These are phyloP conservation scores for Drosophila algonquin DNA, from an alignment of 2,888 invertebrate species.

Conservation along the genomic window DNA sequence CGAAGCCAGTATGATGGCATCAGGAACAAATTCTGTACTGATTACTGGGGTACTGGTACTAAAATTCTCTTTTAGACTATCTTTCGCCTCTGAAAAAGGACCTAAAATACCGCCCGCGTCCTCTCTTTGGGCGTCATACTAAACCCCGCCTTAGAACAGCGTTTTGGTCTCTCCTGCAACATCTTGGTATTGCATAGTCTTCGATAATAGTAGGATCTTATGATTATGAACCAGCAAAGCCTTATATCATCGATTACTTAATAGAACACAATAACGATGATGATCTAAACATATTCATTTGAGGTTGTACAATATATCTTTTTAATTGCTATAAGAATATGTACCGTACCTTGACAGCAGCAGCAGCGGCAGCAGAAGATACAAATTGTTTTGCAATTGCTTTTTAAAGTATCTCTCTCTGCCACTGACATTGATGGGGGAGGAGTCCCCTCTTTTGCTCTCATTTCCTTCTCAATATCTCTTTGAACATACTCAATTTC, in stretches of 20 bases:
- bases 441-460: not conserved
- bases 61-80: too few species aligned
- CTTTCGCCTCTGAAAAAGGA: too few species aligned
- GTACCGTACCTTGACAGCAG: not conserved
- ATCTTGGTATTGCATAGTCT: too few species aligned
- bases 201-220: too few species aligned
- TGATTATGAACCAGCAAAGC: too few species aligned
- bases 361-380: not conserved
- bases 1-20: too few species aligned
- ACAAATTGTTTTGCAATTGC: not conserved
- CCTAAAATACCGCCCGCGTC: too few species aligned
- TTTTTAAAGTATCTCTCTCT: not conserved
- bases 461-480: not conserved
- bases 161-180: too few species aligned
- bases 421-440: not conserved
- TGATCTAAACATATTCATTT: not conserved
- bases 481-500: not conserved
- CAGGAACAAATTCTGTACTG: too few species aligned
- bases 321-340: not conserved
- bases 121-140: too few species aligned
- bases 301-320: not conserved
- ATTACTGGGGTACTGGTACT: too few species aligned
- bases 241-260: not conserved
- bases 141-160: too few species aligned
- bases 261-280: not conserved